Percentiles rank a stretch among this genome's conserved stretches.
Evolutionary conservation across 2,113 vertebrate genomes (phyloP).

Genomic region (Ammospiza caudacuta): DNA sequence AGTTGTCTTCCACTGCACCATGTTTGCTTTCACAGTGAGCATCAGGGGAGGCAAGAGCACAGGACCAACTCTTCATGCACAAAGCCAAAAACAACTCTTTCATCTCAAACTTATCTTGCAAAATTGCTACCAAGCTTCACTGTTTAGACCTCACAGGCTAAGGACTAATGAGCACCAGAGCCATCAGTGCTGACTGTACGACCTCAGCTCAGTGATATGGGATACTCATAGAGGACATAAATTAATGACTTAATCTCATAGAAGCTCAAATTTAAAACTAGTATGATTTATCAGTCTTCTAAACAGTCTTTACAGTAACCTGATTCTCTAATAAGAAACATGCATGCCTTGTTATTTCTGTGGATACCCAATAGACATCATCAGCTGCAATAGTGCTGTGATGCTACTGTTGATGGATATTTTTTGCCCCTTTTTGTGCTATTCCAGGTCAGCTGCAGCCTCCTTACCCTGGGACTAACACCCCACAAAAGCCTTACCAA

Average conservation of each 20-base stretch:
- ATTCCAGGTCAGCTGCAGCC: not conserved
- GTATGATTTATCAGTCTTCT: not conserved
- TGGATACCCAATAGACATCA: rapidly evolving
- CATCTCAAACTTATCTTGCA: not conserved
- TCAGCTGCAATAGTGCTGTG: not conserved
- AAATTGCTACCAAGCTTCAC: not conserved
- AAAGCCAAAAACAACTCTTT: not conserved
- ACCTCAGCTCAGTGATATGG: not conserved
- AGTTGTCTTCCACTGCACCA: not conserved
- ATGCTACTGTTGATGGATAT: not conserved
- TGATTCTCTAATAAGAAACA: not conserved
- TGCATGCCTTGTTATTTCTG: not conserved
- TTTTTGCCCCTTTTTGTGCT: rapidly evolving
- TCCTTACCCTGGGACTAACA: rapidly evolving
- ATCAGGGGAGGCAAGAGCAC: not conserved
- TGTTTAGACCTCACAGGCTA: not conserved
- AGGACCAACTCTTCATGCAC: not conserved
- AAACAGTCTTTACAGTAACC: not conserved
- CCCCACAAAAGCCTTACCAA: not conserved
- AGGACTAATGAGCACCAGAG: not conserved
- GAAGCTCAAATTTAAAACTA: not conserved
- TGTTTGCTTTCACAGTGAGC: not conserved
- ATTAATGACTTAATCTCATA: not conserved
- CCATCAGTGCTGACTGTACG: not conserved
- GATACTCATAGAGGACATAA: not conserved